Conservation (phyloP, 2,113 vertebrate species). For the Epinephelus cyanopodus region DNA sequence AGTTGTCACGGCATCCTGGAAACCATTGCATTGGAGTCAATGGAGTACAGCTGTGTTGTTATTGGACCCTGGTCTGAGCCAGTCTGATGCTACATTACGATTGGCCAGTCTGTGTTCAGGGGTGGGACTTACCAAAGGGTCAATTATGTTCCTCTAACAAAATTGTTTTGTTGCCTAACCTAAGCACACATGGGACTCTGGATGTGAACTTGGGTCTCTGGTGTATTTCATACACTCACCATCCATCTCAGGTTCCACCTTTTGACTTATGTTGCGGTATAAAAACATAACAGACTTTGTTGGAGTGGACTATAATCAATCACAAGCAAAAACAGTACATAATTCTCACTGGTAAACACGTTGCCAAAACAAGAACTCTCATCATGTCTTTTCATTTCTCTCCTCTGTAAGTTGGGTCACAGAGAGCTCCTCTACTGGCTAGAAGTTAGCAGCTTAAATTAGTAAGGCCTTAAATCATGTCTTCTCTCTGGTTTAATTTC, state of each 20-base stretch:
- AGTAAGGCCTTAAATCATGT: constrained; percentile 2
- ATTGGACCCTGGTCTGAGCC: no score
- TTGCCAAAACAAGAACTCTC: not conserved
- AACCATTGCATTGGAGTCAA: no score
- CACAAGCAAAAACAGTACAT: not conserved
- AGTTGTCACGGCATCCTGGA: no score
- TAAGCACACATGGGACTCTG: not conserved
- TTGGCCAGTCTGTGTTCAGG: no score
- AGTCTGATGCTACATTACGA: no score
- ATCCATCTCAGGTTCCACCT: not conserved
- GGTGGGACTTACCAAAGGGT: no score
- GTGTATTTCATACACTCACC: not conserved
- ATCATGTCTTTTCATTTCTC: not conserved
- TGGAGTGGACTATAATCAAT: not conserved
- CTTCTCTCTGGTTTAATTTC: constrained; percentile 24
- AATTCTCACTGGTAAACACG: not conserved
- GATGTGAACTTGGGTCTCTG: not conserved
- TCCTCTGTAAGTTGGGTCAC: not conserved
- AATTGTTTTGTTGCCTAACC: no score
- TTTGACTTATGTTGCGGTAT: not conserved
- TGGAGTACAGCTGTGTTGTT: no score
- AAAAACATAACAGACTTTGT: not conserved
- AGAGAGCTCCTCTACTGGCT: not conserved
- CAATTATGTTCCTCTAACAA: no score
- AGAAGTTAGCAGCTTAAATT: constrained; percentile 2